Conservation (phyloP, 1,140 invertebrate species). For the Probaryconus sp. region DNA sequence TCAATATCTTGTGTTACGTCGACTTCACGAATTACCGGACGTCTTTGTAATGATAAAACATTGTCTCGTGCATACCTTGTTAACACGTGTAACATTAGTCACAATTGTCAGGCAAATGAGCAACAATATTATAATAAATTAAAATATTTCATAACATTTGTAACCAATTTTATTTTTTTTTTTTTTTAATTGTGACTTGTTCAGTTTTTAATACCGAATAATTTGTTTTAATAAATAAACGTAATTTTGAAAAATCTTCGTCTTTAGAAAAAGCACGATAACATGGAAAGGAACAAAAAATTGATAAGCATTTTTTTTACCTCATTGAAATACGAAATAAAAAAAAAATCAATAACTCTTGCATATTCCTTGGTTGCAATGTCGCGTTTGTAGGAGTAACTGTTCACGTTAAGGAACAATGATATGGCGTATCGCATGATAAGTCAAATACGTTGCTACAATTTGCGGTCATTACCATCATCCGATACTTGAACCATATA, state of each 20-base stretch:
- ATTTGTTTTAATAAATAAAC: too few species aligned
- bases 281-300: too few species aligned
- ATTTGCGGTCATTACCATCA: constrained; percentile 43
- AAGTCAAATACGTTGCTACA: constrained; percentile 46
- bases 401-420: constrained; percentile 14
- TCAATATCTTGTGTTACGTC: constrained; percentile 20
- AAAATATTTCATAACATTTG: constrained; percentile 1
- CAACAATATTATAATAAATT: too few species aligned
- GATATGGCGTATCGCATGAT: constrained; percentile 42
- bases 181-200: constrained; percentile 20
- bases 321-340: too few species aligned
- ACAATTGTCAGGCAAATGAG: too few species aligned
- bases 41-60: constrained; percentile 14
- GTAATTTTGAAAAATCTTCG: too few species aligned
- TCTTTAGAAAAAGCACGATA: too few species aligned
- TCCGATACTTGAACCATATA: constrained; percentile 15
- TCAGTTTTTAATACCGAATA: too few species aligned
- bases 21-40: constrained; percentile 9
- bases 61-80: neutral
- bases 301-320: too few species aligned
- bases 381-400: constrained; percentile 28
- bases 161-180: neutral
- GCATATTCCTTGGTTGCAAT: constrained; percentile 13
- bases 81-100: too few species aligned
- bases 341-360: too few species aligned